Base-by-base conservation (phyloP, 2,888 invertebrate genomes). In the Actias luna region DNA sequence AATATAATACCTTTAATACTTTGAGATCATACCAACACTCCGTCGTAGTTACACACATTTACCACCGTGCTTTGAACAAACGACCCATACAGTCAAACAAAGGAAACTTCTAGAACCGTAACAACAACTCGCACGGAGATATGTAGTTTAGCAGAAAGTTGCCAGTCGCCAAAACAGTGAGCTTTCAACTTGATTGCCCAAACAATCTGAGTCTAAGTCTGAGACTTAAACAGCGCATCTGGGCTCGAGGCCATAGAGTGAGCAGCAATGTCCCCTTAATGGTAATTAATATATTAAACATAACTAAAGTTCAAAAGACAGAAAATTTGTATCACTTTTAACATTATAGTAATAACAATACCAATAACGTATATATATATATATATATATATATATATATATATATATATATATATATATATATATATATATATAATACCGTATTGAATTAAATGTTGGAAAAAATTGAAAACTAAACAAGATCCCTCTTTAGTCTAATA, bases 171-270 rank as follows among this genome's bases (percentile, higher is more conserved):
- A 62, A 71, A 68, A 73, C 77, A 69, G 67, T 69, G 72, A 69
- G 85, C 88, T 87, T 83, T 88, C 83, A 84, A 81, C 73, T 77
- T 85, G 87, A 88, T 88, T 88, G 85, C 82, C 77, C 74, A 79
- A 83, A 84, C 83, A 85, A 88, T 86, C n/a, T n/a, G 85, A 86
- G 85, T 84, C 80, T 71, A 65, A 72, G 78, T 76, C 73, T 71
- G 72, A 68, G 67, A 72, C 74, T 70, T 72, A 66, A 72, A 73
- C 62, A 67, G 69, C 70, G 67, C 73, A 73, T 65, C 69, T 63
- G 22, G 2, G 31, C 29, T n/a, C 29, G n/a, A 36, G 52, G 55
- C 36, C 29, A 29, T 10, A 22, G 16, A 29, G n/a, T 18, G 12
- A 29, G 29, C 55, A 29, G n/a, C 4, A 42, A n/a, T n/a, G n/a